Base-by-base conservation (phyloP, 1,140 invertebrate genomes). In the Procambarus clarkii region DNA sequence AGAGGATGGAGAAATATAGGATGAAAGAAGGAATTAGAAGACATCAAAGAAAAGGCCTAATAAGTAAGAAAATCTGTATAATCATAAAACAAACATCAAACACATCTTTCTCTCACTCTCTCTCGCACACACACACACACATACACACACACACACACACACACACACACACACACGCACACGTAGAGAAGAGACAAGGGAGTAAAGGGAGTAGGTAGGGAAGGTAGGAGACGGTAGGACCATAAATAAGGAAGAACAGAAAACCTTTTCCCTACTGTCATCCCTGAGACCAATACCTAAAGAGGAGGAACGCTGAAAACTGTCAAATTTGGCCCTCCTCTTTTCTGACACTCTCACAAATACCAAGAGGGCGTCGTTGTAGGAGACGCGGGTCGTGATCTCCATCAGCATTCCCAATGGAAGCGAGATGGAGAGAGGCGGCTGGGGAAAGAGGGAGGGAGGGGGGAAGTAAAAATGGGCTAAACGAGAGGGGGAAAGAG, bases 271-370 rank as follows among this genome's bases (percentile, higher is more conserved):
- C 69, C 69, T 11, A 74, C 69, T 74, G 69, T 74, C 69, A 34
- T 74, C 69, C 69, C 69, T 2, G 69, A n/a, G n/a, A 74, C 69
- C 69, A 74, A 74, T 74, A 74, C 69, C 69, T 74, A 74, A 74
- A 74, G 69, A 74, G 69, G 21, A 74, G 24, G n/a, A 74, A 24
- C 24, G 69, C n/a, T 34, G n/a, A 74, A 74, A 74, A 74, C 69
- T 34, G 1, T n/a, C 69, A 74, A 74, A 74, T 34, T 74, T 74
- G 69, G 69, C 24, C n/a, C 69, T 8, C 69, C 69, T 34, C 21
- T 74, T 74, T 74, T 74, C 69, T 74, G 69, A 34, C 69, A 74
- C 69, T 21, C 69, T 34, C 69, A 74, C 69, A 74, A 74, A 74
- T 74, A 74, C 69, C 69, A 74, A 74, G 69, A 74, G 69, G n/a